Percentiles rank a stretch among this genome's conserved stretches.
Conservation (phyloP, 2,113 vertebrate genomes). For the Megalops atlanticus region DNA sequence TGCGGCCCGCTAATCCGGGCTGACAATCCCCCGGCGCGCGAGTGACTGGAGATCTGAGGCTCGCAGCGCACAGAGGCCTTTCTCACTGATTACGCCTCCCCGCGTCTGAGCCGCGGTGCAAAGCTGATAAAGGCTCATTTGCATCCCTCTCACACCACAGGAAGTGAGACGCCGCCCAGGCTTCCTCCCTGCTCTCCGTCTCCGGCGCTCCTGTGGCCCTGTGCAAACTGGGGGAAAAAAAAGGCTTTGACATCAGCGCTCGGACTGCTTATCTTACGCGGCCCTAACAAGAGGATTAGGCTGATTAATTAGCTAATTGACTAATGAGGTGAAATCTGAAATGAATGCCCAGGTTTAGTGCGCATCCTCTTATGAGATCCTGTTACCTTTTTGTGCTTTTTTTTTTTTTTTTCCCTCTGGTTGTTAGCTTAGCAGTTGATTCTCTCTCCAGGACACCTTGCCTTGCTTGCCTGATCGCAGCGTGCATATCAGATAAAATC, state of each 20-base stretch:
- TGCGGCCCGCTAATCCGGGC: constrained; percentile 5
- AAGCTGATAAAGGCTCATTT: not conserved
- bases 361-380: not conserved
- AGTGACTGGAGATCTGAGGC: not conserved
- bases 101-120: not conserved
- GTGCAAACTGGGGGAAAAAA: not conserved
- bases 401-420: not conserved
- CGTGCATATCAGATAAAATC: too few species aligned
- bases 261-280: not conserved
- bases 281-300: not conserved
- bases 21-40: constrained; percentile 10
- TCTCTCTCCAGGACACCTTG: not conserved
- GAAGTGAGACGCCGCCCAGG: too few species aligned
- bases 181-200: not conserved
- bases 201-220: too few species aligned
- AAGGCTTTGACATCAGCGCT: not conserved
- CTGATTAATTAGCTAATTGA: not conserved
- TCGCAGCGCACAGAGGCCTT: not conserved
- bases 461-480: not conserved
- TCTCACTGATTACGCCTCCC: not conserved
- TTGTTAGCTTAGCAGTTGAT: not conserved
- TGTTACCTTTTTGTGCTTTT: not conserved
- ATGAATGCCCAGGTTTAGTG: not conserved
- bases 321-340: not conserved
- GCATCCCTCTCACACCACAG: not conserved